These are phyloP conservation scores for Ophioderma brevispina DNA, from an alignment of 35 echinoderm and acorn worm species.

Conservation along the genomic window DNA sequence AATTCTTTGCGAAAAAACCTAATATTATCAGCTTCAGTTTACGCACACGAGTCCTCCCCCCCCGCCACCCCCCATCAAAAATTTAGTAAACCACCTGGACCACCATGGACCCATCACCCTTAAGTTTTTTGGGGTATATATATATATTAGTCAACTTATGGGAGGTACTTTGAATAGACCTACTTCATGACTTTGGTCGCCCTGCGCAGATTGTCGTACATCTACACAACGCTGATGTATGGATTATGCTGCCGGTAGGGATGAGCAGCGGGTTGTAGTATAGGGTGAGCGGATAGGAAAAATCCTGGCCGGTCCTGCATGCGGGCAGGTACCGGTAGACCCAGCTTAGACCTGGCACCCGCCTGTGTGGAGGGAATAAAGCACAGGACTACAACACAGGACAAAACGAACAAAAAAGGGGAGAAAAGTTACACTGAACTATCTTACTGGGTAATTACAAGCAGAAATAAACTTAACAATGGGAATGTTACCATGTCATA, in stretches of 20 bases:
- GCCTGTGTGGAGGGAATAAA: not conserved
- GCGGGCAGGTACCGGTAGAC: not conserved
- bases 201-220: not conserved
- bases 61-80: too few relatives aligned
- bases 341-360: conserved; percentile 1
- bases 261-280: not conserved
- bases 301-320: not conserved
- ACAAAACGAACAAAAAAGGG: too few relatives aligned
- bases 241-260: not conserved
- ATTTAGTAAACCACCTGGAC: not conserved
- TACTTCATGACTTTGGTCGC: not conserved
- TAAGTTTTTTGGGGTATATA: not conserved
- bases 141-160: too few relatives aligned
- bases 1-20: not conserved
- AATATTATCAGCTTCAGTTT: not conserved
- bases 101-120: not conserved
- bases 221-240: not conserved
- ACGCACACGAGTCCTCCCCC: not conserved
- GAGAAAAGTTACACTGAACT: too few relatives aligned
- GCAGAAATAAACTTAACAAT: too few relatives aligned
- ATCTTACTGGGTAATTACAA: too few relatives aligned
- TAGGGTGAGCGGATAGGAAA: not conserved
- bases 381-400: not conserved
- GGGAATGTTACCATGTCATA: too few relatives aligned
- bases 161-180: too few relatives aligned